These are phyloP conservation scores for Hucho hucho DNA, from an alignment of 2,113 vertebrate genomes.

Conservation along the genomic window DNA sequence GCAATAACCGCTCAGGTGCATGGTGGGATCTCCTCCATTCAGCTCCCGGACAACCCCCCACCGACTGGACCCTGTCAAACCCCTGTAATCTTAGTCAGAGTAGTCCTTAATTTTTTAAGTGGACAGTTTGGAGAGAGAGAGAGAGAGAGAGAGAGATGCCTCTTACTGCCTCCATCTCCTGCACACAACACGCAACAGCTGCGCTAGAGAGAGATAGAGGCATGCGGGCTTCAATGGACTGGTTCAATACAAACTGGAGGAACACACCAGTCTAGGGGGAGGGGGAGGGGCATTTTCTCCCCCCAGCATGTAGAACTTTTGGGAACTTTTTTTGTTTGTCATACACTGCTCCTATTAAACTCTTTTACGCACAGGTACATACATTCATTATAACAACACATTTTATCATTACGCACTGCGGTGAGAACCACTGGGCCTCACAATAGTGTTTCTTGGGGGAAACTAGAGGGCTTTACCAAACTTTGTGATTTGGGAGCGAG, in stretches of 20 bases:
- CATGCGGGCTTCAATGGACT: slow-evolving; percentile 69
- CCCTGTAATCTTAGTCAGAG: slow-evolving; percentile 56
- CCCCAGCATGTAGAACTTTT: slow-evolving; percentile 25
- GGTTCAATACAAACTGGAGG: slow-evolving; percentile 72
- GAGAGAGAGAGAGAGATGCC: slow-evolving; percentile 21
- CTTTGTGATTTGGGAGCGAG: slow-evolving; percentile 63
- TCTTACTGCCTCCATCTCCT: slow-evolving; percentile 43
- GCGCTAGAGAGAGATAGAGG: slow-evolving; percentile 52
- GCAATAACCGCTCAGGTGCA: slow-evolving; percentile 54
- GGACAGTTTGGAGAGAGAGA: slow-evolving; percentile 29
- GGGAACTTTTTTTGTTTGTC: neutral
- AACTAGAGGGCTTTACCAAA: slow-evolving; percentile 40
- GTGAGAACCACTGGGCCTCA: neutral
- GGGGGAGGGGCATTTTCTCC: slow-evolving; percentile 45
- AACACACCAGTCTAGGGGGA: slow-evolving; percentile 13
- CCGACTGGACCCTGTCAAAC: slow-evolving; percentile 41
- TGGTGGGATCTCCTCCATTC: slow-evolving; percentile 66
- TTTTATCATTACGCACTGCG: slow-evolving; percentile 5
- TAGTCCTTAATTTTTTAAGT: slow-evolving; percentile 66
- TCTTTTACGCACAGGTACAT: neutral
- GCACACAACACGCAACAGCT: slow-evolving; percentile 69
- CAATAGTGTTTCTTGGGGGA: slow-evolving; percentile 28
- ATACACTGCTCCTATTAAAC: no score
- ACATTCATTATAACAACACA: neutral
- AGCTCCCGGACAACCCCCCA: slow-evolving; percentile 14